Base-by-base conservation (phyloP, 2,113 vertebrate species). In the Chlamydotis undulata region DNA sequence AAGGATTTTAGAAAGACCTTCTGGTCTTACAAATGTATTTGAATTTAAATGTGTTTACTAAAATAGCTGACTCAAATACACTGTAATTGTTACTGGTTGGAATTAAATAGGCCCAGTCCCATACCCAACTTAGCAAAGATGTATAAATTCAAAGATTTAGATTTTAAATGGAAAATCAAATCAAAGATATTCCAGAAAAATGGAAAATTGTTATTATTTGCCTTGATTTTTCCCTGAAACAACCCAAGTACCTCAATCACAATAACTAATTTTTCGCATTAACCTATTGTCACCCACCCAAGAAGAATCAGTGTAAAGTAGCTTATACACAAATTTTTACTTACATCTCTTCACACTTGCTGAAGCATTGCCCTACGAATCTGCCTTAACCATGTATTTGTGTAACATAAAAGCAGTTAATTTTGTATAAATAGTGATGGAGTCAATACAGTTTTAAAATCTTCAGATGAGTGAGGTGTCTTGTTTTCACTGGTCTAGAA, bases 21-120 rank as follows among this genome's bases (percentile, higher is more conserved):
- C 93, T 93, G 69, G 80, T 93, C 91, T 96, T 94, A 83, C 82
- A 97, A 96, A 95, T 96, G 93, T 56, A 93, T 97, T 94, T 98
- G 77, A 96, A 74, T 96, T 96, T 95, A 95, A 96, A 93, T 81
- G 41, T 83, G 60, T 96, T 96, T 97, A 96, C 84, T 96, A 86
- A 95, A 97, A 86, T 82, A 92, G 53, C 53, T 94, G 84, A 69
- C 76, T 97, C 75, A 95, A 96, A 91, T 82, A 93, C 43, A 93
- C 52, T 25, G 70, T 94, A 97, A 91, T 83, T 90, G 65, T 75
- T 97, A 92, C 56, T 94, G 47, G 35, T 70, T 96, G 87, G 81
- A 95, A 96, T 88, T 85, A 96, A 97, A 96, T n/a, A 91, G 78
- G 70, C 50, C 73, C 83, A 91, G 64, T 93, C 83, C 69, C 71